Base-by-base conservation (phyloP, 2,113 vertebrate genomes). In the Lynx canadensis region DNA sequence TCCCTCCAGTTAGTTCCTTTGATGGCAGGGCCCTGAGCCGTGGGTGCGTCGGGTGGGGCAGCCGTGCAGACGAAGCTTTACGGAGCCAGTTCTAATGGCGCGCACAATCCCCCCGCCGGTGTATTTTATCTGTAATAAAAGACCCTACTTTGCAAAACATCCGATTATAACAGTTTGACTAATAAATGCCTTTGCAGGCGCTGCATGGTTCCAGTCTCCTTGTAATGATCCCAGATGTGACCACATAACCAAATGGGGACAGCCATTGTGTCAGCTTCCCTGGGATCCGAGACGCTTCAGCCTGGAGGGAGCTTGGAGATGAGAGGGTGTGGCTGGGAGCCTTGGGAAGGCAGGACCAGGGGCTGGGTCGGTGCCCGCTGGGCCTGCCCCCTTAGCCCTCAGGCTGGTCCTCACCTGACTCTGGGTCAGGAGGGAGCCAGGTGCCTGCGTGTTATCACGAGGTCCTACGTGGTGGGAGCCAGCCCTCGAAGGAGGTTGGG, bases 331-430 rank as follows among this genome's bases (percentile, higher is more conserved):
- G 68, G 31, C 3, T 0, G 41, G 60, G 55, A 76, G 68, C 45
- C 41, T 48, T 11, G n/a, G 3, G 5, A 25, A n/a, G 86, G 15
- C 14, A 7, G 31, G 79, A 10, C 45, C 6, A 0, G 60, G 55
- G n/a, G 45, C 55, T 18, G 65, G 36, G n/a, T 13, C 12, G 0
- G 33, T 5, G 0, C 19, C 41, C 7, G 0, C 18, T 4, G 41
- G 50, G 66, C 41, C 16, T 15, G 1, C 55, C 15, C 5, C 19
- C 31, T 25, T 31, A 19, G 5, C 21, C 66, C 33, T 21, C 33
- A 23, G 81, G 41, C 91, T n/a, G 69, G 45, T 33, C 19, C 5
- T 21, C 25, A 5, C 23, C 1, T 11, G 50, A 33, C 80, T 50
- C 41, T 4, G 13, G 27, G 57, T 25, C 1, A 0, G 74, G 31